Conservation (phyloP, 2,797 vertebrate species). For the Selene dorsalis region DNA sequence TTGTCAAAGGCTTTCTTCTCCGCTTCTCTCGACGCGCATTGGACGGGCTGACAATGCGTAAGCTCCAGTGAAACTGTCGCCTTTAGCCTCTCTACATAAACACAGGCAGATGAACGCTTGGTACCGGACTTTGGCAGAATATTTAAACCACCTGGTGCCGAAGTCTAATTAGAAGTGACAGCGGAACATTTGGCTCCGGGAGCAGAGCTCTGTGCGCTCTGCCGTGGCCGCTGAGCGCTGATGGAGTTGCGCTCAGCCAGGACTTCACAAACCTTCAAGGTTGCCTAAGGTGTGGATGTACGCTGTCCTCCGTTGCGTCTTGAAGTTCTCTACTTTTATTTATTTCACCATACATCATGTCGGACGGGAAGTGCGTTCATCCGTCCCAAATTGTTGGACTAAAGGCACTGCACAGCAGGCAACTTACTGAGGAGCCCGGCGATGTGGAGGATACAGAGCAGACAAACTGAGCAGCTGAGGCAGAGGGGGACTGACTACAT, state of each 20-base stretch:
- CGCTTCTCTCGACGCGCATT: constrained; percentile 65
- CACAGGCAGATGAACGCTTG: constrained; percentile 38
- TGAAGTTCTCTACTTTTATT: constrained; percentile 42
- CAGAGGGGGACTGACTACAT: constrained; percentile 15
- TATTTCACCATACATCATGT: constrained; percentile 2
- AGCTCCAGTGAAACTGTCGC: constrained; percentile 54
- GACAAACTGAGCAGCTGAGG: constrained; percentile 26
- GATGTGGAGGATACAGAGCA: constrained; percentile 44
- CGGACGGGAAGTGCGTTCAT: constrained; percentile 1
- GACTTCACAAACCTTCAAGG: constrained; percentile 38
- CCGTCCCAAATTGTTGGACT: constrained; percentile 45
- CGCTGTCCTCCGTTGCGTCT: constrained; percentile 18
- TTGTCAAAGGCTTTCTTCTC: constrained; percentile 50
- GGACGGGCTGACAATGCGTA: constrained; percentile 58
- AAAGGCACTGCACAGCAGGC: constrained; percentile 37
- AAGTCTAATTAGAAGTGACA: constrained; percentile 39
- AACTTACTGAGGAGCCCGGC: constrained; percentile 63
- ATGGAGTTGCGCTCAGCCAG: constrained; percentile 67
- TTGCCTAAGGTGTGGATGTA: constrained; percentile 42
- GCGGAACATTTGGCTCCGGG: constrained; percentile 12
- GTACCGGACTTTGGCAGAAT: constrained; percentile 41
- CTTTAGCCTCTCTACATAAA: constrained; percentile 39
- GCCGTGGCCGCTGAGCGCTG: constrained; percentile 35
- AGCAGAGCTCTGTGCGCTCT: constrained; percentile 37
- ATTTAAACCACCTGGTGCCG: constrained; percentile 43